A percentile compares a stretch with the other conserved stretches of the same genome.
Conservation (phyloP, 1,140 invertebrate species). For the Goniozus legneri region DNA sequence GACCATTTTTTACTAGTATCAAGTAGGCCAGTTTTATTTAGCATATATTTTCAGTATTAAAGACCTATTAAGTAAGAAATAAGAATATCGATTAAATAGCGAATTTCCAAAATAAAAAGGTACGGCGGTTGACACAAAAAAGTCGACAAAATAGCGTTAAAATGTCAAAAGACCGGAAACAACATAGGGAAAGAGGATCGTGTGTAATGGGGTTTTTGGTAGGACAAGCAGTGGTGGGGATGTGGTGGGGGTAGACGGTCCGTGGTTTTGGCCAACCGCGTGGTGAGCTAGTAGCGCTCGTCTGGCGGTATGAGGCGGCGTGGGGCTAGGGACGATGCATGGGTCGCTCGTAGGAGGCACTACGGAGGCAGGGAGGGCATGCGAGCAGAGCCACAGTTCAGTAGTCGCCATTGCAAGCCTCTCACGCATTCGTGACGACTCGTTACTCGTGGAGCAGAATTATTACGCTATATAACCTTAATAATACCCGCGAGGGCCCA, state of each 20-base stretch:
- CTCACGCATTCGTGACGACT: constrained; percentile 41
- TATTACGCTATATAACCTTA: no score
- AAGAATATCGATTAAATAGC: no score
- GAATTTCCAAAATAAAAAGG: no score
- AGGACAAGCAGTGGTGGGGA: constrained; percentile 2
- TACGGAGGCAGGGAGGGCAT: constrained; percentile 50
- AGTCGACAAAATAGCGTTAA: no score
- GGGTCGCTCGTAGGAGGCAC: constrained; percentile 41
- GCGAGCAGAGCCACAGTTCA: constrained; percentile 45
- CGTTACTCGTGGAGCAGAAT: constrained; percentile 39
- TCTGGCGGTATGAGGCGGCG: constrained; percentile 21
- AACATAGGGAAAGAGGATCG: not conserved
- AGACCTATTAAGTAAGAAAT: no score
- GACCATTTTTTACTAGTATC: no score
- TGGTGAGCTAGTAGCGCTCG: constrained; percentile 28
- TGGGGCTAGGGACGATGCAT: constrained; percentile 32
- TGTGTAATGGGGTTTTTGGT: not conserved
- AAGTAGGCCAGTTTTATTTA: no score
- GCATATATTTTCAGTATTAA: no score
- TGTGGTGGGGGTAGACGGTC: constrained; percentile 4
- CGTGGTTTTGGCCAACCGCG: constrained; percentile 15
- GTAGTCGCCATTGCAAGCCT: constrained; percentile 52
- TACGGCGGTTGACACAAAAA: no score
- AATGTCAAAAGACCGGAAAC: no score
- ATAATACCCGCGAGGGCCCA: constrained; percentile 40